Conservation (phyloP, 2,113 vertebrate genomes). For the Eidolon helvum region DNA sequence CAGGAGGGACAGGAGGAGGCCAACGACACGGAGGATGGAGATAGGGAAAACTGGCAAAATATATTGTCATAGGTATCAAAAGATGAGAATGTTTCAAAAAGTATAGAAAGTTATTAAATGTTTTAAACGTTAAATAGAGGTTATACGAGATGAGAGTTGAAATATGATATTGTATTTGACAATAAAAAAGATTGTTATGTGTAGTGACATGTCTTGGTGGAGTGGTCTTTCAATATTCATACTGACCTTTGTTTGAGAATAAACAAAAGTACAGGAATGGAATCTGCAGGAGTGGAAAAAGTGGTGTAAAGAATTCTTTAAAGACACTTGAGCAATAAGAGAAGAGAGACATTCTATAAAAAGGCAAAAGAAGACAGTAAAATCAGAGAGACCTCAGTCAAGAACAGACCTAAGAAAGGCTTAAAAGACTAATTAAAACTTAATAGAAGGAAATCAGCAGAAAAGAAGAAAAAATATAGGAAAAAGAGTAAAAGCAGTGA, state of each 20-base stretch:
- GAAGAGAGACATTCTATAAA: slow-evolving; percentile 7
- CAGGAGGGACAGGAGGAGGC: background rate
- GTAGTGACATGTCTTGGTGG: background rate
- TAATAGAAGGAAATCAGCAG: background rate
- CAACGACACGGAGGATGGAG: background rate
- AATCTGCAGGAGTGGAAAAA: background rate
- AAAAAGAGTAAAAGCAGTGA: background rate
- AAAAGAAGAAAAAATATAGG: background rate
- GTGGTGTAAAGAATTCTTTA: background rate
- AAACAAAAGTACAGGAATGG: background rate
- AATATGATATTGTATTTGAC: background rate
- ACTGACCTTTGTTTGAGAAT: background rate
- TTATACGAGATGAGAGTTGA: background rate
- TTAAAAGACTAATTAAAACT: background rate
- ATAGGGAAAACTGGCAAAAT: background rate
- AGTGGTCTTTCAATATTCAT: background rate
- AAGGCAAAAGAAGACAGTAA: background rate
- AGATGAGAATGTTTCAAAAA: background rate
- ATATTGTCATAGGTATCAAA: background rate
- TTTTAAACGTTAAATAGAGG: background rate
- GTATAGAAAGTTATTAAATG: background rate
- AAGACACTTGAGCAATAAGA: background rate
- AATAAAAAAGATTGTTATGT: background rate
- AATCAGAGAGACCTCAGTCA: background rate
- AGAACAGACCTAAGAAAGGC: background rate